A percentile compares a stretch with the other conserved stretches of the same genome.
phyloP scores from a whole-genome alignment of 2,888 invertebrate genomes.

The Acanthosepion lycidas region DNA sequence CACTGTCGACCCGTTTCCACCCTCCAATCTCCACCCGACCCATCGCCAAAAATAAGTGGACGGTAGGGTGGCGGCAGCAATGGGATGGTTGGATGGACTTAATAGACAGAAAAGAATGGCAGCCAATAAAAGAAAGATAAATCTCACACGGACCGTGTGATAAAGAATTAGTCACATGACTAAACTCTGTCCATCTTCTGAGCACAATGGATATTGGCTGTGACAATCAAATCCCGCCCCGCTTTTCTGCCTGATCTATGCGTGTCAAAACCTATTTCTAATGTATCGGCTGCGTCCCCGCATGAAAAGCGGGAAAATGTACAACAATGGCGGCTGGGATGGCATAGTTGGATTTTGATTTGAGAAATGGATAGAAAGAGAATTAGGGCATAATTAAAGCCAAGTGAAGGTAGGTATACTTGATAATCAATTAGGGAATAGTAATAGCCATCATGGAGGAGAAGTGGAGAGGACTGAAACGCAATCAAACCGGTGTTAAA shows the following conservation, averaged over 20 bases:
- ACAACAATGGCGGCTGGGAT: not conserved
- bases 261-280: constrained; percentile 8
- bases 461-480: too few relatives aligned
- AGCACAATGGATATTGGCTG: constrained; percentile 9
- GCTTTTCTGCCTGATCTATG: not conserved
- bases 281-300: not conserved
- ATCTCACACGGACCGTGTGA: constrained; percentile 6
- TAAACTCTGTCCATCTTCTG: constrained; percentile 13
- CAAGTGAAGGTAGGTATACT: too few relatives aligned
- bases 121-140: not conserved
- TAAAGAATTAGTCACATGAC: constrained; percentile 18
- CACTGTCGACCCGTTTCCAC: too few relatives aligned
- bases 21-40: too few relatives aligned
- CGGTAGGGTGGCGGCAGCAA: not conserved
- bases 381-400: too few relatives aligned
- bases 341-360: too few relatives aligned
- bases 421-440: too few relatives aligned
- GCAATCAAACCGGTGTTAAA: too few relatives aligned
- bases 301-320: not conserved
- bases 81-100: constrained; percentile 33
- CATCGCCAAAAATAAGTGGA: not conserved
- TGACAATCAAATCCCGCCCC: constrained; percentile 1
- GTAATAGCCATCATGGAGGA: too few relatives aligned
- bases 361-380: too few relatives aligned
- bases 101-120: constrained; percentile 14